Base-by-base conservation (phyloP, 2,888 invertebrate species). In the Metopia argyrocephala region DNA sequence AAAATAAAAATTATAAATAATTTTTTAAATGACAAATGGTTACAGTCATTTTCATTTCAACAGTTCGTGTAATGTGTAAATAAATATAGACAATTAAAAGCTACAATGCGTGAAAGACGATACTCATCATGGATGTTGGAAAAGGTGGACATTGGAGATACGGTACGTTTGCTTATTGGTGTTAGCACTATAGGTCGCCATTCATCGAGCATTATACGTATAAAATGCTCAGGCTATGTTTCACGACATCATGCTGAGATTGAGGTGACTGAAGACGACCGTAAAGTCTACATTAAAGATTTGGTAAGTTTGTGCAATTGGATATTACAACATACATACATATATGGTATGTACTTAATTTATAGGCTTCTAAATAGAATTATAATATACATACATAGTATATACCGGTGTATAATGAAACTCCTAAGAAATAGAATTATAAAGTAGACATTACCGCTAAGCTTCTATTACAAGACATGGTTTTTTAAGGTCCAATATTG, bases 201-300 rank as follows among this genome's bases (percentile, higher is more conserved):
- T 61, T 61, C 83, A 0, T 46, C 75, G 4, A 85, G 86, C 50
- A 82, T 56, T 1, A 80, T 85, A 21, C 66, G 82, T 0, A 57
- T 87, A 4, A 25, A 38, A 0, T 87, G 86, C 23, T 83, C 84
- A 5, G 70, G 82, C 0, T 89, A 73, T 71, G 80, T 88, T 0
- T 90, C 90, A 0, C 82, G 89, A 1, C 74, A 82, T 15, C 90
- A 90, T 82, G 88, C 86, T 0, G 83, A 86, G 15, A 78, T 90
- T 7, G 68, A 69, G 9, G 85, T 89, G 0, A 62, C 57, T 3
- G 69, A 76, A 0, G 76, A 83, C 3, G 78, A 83, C 12, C 52
- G 50, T 18, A 73, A n/a, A 3, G 86, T 89, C 0, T 23, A 71
- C 3, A 75, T 89, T 1, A 62, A 75, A 5, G 85, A 85, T 25